Evolutionary conservation across 2,888 invertebrate genomes (phyloP), one percentile per base, ranked within the genome.

Genomic region (Schizaphis graminum): DNA sequence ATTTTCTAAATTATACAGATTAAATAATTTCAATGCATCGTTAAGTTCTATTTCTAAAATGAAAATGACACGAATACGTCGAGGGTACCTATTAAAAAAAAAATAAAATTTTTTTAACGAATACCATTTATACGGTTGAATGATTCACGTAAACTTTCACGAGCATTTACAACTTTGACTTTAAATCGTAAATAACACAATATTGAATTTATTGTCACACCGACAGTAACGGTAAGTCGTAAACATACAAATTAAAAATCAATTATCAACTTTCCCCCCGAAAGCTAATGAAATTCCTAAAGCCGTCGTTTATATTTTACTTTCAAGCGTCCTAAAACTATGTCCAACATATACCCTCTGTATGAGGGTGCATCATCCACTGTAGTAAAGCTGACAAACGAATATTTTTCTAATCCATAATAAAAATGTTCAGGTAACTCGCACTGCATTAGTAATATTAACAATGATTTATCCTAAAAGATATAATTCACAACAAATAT

Each of bases 1-100:
- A 87, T 87, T 87, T 49, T 49, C 49, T 35, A 53, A 87, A 47
- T 87, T 87, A 87, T 35, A 87, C 87, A 53, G 49, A 24, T 16
- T 21, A n/a, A 87, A 87, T 49, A 35, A 53, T 87, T n/a, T 49
- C 21, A 87, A 49, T 49, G 87, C 53, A 87, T 49, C n/a, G 49
- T 49, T n/a, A 49, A 87, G 28, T 87, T n/a, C 28, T 87, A 47
- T 87, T 87, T 87, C 53, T 53, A 87, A n/a, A 77, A 77, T 35
- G 8, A 35, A 77, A 77, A 77, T 77, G 35, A 77, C 35, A 77
- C 35, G 21, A 24, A 77, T 35, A 35, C 35, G 77, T 77, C 77
- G 7, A 77, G 77, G 35, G 21, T 77, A 47, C 44, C 44, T 47
- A 35, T 77, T 77, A n/a, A 21, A 77, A n/a, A 21, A 77, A 77